These are phyloP conservation scores for Philopotamus ludificatus DNA, from an alignment of 1,140 invertebrate genomes.

Conservation along the genomic window DNA sequence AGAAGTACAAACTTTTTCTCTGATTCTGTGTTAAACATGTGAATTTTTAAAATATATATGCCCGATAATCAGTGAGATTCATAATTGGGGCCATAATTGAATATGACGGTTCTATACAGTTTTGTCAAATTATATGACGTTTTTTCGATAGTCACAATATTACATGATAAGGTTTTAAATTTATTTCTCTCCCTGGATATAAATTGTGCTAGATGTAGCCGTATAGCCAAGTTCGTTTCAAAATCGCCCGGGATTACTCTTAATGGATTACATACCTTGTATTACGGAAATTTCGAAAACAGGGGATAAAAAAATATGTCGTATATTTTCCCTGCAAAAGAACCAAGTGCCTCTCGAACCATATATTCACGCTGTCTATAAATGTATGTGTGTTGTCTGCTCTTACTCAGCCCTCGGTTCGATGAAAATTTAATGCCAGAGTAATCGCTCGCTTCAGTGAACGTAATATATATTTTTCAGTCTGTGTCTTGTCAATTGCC, in stretches of 20 bases:
- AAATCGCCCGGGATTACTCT: conserved; percentile 28
- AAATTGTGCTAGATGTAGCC: not conserved
- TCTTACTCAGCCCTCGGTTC: not conserved
- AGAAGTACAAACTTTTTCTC: no score
- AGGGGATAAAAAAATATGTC: not conserved
- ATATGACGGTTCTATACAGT: no score
- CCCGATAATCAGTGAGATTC: not conserved
- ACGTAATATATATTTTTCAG: no score
- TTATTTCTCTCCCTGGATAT: no score
- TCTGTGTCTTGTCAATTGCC: no score
- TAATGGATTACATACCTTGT: conserved; percentile 37
- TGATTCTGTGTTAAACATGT: no score
- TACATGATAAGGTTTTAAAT: no score
- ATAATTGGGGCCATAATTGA: no score
- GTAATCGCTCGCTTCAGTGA: not conserved
- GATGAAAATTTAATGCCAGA: conserved; percentile 18
- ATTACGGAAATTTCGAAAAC: conserved; percentile 10
- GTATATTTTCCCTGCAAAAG: not conserved
- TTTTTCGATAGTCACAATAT: no score
- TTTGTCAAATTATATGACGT: no score
- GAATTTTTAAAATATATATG: no score
- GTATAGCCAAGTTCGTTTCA: conserved; percentile 32
- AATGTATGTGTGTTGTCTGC: conserved; percentile 6
- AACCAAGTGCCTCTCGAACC: not conserved
- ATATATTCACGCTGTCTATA: not conserved